Evolutionary conservation across 2,888 invertebrate genomes (phyloP), one percentile per base, ranked within the genome.

Genomic region (Apodemia duryi): DNA sequence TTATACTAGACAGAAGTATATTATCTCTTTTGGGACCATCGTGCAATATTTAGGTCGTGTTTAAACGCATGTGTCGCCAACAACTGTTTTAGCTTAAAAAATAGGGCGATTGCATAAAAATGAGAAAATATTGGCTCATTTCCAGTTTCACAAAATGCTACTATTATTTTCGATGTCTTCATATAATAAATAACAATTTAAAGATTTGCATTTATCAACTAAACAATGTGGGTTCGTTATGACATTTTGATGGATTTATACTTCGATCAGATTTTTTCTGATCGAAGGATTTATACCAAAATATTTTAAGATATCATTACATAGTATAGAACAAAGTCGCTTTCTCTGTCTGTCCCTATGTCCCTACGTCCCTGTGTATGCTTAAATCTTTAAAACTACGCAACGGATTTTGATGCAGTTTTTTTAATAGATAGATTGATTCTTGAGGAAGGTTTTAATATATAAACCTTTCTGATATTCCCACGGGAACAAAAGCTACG

Each of bases 61-160:
- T 51, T 61, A 28, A 61, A 29, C 51, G n/a, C 63, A 61, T 68
- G 89, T 84, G 85, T 84, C 85, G 85, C 86, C 88, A 85, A 88
- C 85, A 86, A 85, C 84, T 76, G 82, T 83, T 84, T 86, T 80
- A 82, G 85, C 86, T 86, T 84, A 85, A 90, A 91, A 91, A 91
- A 91, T 91, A 85, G 91, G 88, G 78, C 91, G 91, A 88, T 91
- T 91, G 90, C 91, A 90, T 81, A 91, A 91, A 84, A 83, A 86
- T 83, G 81, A 82, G 81, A 80, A 77, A 79, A 80, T 75, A 80
- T 88, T 91, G 91, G 91, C 91, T 74, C 75, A 67, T 75, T 73
- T 86, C 91, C 91, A 91, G 84, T 73, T 78, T 77, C 77, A 79
- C 82, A 80, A 84, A 81, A 82, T 81, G 86, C 85, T 83, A 85